These are phyloP conservation scores for Penaeus chinensis DNA, from an alignment of 1,140 invertebrate species.

Conservation along the genomic window DNA sequence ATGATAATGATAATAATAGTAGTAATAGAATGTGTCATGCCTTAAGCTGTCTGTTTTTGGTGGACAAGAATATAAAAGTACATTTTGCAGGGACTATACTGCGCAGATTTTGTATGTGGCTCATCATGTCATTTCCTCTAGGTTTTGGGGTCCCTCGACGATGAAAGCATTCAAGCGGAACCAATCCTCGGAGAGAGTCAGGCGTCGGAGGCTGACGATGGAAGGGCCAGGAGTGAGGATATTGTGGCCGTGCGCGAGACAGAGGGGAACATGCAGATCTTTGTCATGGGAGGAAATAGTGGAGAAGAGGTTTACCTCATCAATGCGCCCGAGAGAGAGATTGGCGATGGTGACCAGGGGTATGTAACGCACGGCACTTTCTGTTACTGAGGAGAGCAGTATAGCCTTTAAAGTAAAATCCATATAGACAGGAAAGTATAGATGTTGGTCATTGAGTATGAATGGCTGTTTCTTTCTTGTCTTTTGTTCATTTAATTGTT, in stretches of 20 bases:
- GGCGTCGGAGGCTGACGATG: not conserved
- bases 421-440: too few relatives aligned
- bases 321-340: constrained; percentile 32
- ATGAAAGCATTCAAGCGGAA: not conserved
- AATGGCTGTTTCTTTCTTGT: too few relatives aligned
- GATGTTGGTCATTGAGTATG: too few relatives aligned
- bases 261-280: constrained; percentile 31
- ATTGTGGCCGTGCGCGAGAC: not conserved
- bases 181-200: constrained; percentile 1
- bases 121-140: not conserved
- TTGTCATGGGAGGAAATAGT: constrained; percentile 36
- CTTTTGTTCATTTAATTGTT: too few relatives aligned
- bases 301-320: constrained; percentile 39
- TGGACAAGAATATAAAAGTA: too few relatives aligned
- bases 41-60: too few relatives aligned
- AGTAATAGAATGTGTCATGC: too few relatives aligned
- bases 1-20: too few relatives aligned
- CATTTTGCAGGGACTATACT: too few relatives aligned
- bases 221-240: not conserved
- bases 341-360: not conserved
- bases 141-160: constrained; percentile 36
- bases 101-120: too few relatives aligned
- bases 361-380: not conserved
- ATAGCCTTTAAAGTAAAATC: too few relatives aligned
- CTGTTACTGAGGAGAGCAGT: too few relatives aligned